Conservation (phyloP, 2,797 vertebrate genomes). For the Chiroxiphia lanceolata region DNA sequence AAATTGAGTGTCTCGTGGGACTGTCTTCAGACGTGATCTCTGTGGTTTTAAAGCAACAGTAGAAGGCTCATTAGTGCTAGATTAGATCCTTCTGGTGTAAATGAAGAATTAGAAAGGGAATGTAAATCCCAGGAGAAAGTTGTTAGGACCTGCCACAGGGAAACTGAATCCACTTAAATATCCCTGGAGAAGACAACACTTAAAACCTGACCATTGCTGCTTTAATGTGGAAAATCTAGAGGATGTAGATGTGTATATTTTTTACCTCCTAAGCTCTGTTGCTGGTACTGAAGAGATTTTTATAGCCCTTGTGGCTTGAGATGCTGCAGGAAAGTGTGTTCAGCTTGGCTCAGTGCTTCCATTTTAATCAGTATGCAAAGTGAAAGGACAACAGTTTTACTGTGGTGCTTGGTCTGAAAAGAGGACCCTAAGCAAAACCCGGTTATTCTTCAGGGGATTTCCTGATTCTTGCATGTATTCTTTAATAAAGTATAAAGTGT, state of each 20-base stretch:
- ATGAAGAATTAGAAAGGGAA: not conserved
- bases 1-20: not conserved
- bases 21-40: not conserved
- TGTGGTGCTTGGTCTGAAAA: not conserved
- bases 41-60: not conserved
- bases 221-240: not conserved
- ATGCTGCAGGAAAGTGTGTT: not conserved
- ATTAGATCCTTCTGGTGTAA: not conserved
- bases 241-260: not conserved
- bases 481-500: not conserved
- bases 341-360: conserved; percentile 15
- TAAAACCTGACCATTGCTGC: conserved; percentile 14
- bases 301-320: conserved; percentile 27
- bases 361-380: conserved; percentile 40
- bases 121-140: not conserved
- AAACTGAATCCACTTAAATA: conserved; percentile 18
- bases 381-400: conserved; percentile 32
- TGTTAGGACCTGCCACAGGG: not conserved
- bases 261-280: conserved; percentile 13
- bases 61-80: not conserved
- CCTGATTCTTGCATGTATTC: not conserved
- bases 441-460: conserved; percentile 18
- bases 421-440: not conserved
- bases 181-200: not conserved
- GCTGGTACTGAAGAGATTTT: not conserved